A percentile compares a stretch with the other conserved stretches of the same genome.
These are phyloP conservation scores for Chrysochloris asiatica DNA, from an alignment of 2,113 vertebrate genomes.

Conservation along the genomic window DNA sequence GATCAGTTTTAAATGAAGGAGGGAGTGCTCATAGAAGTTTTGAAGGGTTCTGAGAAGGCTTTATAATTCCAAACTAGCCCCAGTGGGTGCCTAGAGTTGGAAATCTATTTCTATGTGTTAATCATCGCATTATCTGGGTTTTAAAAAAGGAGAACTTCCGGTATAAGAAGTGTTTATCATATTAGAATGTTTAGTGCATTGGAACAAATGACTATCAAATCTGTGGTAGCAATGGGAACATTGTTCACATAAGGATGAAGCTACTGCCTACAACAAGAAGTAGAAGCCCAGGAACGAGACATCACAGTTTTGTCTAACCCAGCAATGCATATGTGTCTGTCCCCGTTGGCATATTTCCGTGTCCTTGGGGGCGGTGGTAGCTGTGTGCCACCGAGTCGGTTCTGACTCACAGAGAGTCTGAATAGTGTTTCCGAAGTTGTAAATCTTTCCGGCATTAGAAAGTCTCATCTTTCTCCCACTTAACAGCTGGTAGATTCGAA, in stretches of 20 bases:
- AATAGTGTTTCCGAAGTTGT: no score
- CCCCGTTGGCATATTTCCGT: neutral
- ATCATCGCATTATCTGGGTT: neutral
- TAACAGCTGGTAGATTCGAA: no score
- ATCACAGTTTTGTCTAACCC: neutral
- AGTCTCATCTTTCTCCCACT: no score
- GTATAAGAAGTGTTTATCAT: no score
- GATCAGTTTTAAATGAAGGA: neutral
- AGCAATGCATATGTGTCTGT: neutral
- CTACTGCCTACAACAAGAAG: neutral
- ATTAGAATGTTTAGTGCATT: neutral
- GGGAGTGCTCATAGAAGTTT: neutral
- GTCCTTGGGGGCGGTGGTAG: neutral
- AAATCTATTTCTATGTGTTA: neutral
- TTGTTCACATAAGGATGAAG: neutral
- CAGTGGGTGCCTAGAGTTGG: neutral
- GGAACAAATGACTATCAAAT: neutral
- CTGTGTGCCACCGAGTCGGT: no score
- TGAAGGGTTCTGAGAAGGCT: neutral
- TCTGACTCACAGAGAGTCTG: no score
- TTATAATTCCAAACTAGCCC: neutral
- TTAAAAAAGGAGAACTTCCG: constrained; percentile 19
- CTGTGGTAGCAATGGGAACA: neutral
- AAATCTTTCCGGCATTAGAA: no score
- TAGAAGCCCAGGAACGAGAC: neutral